phyloP scores from a whole-genome alignment of 2,797 vertebrate genomes.

The Manis crassicaudata region DNA sequence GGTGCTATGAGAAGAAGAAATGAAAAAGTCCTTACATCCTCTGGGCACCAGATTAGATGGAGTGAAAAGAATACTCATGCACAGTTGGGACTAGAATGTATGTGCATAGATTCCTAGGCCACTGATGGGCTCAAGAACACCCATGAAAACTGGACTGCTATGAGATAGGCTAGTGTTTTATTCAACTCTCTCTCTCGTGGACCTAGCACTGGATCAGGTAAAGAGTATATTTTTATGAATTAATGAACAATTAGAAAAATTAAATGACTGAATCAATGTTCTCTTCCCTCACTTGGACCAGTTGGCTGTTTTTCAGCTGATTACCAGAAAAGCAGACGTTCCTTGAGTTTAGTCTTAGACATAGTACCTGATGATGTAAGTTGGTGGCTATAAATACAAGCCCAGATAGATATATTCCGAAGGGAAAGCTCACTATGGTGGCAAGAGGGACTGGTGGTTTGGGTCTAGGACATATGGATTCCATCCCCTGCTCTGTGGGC shows the following conservation, averaged over 20 bases:
- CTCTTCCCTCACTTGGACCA: neutral
- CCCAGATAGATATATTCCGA: neutral
- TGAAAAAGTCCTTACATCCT: neutral
- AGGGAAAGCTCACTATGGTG: neutral
- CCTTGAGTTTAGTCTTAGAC: neutral
- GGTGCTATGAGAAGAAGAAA: neutral
- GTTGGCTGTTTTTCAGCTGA: neutral
- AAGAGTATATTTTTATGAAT: neutral
- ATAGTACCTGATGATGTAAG: neutral
- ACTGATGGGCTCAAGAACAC: neutral
- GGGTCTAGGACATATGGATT: neutral
- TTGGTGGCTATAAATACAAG: neutral
- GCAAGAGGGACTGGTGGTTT: neutral
- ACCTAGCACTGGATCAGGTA: neutral
- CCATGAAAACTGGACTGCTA: fast-evolving
- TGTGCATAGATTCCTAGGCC: neutral
- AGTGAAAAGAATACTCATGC: neutral
- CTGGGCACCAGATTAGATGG: neutral
- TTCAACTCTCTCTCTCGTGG: neutral
- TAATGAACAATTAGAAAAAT: neutral
- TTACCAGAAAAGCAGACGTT: neutral
- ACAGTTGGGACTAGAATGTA: fast-evolving
- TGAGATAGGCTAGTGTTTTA: neutral
- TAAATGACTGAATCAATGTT: neutral
- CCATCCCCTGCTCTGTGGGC: neutral